Conservation (phyloP, 2,888 invertebrate genomes). For the Frankliniella fusca region DNA sequence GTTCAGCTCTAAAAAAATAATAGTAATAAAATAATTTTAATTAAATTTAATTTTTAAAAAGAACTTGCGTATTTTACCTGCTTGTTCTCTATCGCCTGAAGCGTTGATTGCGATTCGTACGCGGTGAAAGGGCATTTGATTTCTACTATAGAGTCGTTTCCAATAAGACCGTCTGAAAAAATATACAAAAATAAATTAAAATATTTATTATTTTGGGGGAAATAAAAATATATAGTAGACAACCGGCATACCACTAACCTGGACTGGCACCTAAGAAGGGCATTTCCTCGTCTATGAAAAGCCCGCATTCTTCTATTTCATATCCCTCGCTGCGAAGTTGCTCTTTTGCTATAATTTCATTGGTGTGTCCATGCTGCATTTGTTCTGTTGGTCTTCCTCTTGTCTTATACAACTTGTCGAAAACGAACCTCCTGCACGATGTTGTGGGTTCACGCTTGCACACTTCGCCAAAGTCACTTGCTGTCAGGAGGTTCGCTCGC, state of each 20-base stretch:
- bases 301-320: slow-evolving; percentile 29
- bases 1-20: too few relatives aligned
- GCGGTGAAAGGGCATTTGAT: slow-evolving; percentile 31
- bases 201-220: background rate
- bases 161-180: slow-evolving; percentile 33
- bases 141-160: slow-evolving; percentile 31
- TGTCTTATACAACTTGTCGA: background rate
- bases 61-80: slow-evolving; percentile 3
- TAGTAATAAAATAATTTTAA: too few relatives aligned
- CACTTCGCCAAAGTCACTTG: background rate
- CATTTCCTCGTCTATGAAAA: slow-evolving; percentile 32
- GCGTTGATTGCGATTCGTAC: slow-evolving; percentile 24
- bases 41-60: background rate
- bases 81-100: slow-evolving; percentile 27
- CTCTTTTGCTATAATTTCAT: slow-evolving; percentile 17
- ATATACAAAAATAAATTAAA: background rate
- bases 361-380: slow-evolving; percentile 28
- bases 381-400: background rate
- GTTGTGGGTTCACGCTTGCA: background rate
- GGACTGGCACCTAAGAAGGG: slow-evolving; percentile 34
- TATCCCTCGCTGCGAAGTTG: slow-evolving; percentile 26
- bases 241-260: slow-evolving; percentile 22
- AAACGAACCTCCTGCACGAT: background rate
- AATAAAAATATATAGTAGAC: background rate
- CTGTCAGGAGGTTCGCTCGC: background rate